Evolutionary conservation across 2,888 invertebrate genomes (phyloP).

Genomic region (Eucera pruinosa): DNA sequence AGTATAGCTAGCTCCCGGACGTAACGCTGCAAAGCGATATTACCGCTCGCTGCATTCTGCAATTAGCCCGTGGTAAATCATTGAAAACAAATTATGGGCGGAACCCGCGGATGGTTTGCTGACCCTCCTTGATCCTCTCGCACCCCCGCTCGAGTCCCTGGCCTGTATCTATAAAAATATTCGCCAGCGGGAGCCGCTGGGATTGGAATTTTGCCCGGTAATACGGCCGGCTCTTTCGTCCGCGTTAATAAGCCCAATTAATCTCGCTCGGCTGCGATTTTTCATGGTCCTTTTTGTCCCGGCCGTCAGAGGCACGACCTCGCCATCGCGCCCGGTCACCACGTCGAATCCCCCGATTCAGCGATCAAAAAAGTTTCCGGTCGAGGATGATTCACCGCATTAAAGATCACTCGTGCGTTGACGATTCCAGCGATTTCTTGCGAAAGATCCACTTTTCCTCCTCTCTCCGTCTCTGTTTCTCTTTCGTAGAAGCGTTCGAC

Average conservation of each 20-base stretch:
- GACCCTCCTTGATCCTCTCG: constrained; percentile 15
- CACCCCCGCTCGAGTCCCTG: not conserved
- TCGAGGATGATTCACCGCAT: constrained; percentile 40
- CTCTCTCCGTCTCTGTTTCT: not conserved
- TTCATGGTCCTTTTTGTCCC: constrained; percentile 27
- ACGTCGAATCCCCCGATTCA: not conserved
- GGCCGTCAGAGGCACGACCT: constrained; percentile 14
- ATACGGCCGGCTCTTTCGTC: constrained; percentile 23
- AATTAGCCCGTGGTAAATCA: constrained; percentile 84
- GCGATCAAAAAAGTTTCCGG: constrained; percentile 43
- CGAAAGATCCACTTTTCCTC: not conserved
- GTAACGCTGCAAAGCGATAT: constrained; percentile 77
- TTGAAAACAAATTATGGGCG: constrained; percentile 83
- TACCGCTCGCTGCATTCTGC: constrained; percentile 82
- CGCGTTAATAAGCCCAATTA: constrained; percentile 59
- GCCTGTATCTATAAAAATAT: constrained; percentile 58
- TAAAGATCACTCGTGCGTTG: constrained; percentile 44
- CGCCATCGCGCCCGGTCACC: not conserved
- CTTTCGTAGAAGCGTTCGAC: not conserved
- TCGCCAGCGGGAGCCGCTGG: constrained; percentile 19
- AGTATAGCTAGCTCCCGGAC: constrained; percentile 82
- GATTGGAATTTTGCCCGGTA: constrained; percentile 46
- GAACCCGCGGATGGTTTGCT: constrained; percentile 52
- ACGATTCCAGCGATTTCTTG: constrained; percentile 38
- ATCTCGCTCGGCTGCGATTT: constrained; percentile 48